These are phyloP conservation scores for Pygathrix nemaeus DNA, from an alignment of 2,113 vertebrate species.

Conservation along the genomic window DNA sequence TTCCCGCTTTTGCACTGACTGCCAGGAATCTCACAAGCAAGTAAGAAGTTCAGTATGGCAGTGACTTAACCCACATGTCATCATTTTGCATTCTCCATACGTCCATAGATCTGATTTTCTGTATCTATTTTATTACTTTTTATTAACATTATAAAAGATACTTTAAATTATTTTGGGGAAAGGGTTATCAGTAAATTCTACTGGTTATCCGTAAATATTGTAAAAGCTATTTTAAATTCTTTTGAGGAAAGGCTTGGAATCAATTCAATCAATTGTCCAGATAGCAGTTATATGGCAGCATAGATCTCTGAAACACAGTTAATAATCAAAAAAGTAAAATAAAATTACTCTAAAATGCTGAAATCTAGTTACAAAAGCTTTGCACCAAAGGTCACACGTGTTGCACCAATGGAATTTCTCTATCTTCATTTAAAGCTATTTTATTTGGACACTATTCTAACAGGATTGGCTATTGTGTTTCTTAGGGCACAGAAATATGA, in stretches of 20 bases:
- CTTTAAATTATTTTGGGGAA: neutral
- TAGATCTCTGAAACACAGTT: neutral
- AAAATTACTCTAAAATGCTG: neutral
- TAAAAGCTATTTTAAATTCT: neutral
- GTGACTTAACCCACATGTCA: neutral
- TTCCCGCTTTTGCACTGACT: conserved; percentile 15
- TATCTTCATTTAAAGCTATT: neutral
- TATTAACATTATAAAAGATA: neutral
- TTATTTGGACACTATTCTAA: neutral
- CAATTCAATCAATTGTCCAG: neutral
- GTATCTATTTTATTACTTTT: neutral
- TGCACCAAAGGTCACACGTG: neutral
- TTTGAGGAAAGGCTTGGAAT: neutral
- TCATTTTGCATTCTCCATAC: neutral
- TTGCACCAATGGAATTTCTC: neutral
- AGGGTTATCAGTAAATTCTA: neutral
- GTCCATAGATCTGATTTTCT: neutral
- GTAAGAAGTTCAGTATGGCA: neutral
- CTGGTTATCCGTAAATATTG: neutral
- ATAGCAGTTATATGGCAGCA: neutral
- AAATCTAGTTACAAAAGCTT: neutral
- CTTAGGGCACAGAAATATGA: neutral
- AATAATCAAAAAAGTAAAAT: neutral
- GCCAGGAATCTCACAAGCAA: neutral
- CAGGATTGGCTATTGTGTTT: neutral